Conservation (phyloP, 2,888 invertebrate species). For the Philhelius pedissequus region DNA sequence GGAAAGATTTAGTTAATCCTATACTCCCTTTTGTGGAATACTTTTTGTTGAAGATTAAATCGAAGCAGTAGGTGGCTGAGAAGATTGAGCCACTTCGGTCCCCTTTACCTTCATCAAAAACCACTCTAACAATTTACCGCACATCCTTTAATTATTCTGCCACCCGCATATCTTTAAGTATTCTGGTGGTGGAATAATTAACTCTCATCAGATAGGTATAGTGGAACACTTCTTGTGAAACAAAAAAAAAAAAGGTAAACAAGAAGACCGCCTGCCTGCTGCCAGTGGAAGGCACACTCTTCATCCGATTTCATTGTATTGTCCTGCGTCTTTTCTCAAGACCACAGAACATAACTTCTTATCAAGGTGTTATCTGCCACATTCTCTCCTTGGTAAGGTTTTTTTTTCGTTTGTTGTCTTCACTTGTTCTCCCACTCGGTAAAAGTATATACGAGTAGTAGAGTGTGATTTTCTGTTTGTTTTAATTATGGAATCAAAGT, state of each 20-base stretch:
- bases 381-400: slow-evolving; percentile 31
- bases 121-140: slow-evolving; percentile 33
- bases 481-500: slow-evolving; percentile 54
- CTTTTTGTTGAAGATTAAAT: not conserved
- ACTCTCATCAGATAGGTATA: slow-evolving; percentile 38
- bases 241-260: slow-evolving; percentile 17
- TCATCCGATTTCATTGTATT: slow-evolving; percentile 41
- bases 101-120: not conserved
- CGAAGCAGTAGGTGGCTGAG: not conserved
- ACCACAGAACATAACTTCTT: slow-evolving; percentile 62
- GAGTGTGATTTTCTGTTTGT: slow-evolving; percentile 66
- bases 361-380: slow-evolving; percentile 64
- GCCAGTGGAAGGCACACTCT: not conserved
- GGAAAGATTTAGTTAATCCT: not conserved
- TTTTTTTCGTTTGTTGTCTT: not conserved
- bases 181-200: slow-evolving; percentile 61
- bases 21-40: not conserved
- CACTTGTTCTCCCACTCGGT: not conserved
- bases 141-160: slow-evolving; percentile 57
- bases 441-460: not conserved
- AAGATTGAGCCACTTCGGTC: slow-evolving; percentile 24
- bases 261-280: slow-evolving; percentile 26
- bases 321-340: slow-evolving; percentile 42
- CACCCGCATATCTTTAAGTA: slow-evolving; percentile 22
- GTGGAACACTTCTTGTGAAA: not conserved